phyloP scores from a whole-genome alignment of 2,888 invertebrate species.

The Caenorhabditis sulstoni region DNA sequence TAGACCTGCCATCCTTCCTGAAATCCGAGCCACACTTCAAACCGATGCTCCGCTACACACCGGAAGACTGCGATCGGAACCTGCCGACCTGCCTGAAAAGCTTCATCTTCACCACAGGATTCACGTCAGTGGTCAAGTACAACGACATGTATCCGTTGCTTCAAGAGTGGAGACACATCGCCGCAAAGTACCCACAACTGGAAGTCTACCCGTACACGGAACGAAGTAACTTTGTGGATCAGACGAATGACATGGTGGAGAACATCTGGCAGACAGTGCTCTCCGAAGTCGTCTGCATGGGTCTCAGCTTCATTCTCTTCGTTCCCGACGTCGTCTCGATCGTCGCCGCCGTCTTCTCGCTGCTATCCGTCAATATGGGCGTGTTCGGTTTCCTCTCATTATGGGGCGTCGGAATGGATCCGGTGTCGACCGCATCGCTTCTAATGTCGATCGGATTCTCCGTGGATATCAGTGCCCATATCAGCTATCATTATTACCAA shows the following conservation, averaged over 20 bases:
- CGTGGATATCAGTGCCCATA: slow-evolving; percentile 74
- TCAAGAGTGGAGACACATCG: slow-evolving; percentile 68
- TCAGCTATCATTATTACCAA: slow-evolving; percentile 74
- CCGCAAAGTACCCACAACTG: slow-evolving; percentile 54
- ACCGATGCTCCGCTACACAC: slow-evolving; percentile 57
- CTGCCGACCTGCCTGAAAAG: slow-evolving; percentile 63
- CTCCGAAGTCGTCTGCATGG: slow-evolving; percentile 73
- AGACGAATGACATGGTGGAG: slow-evolving; percentile 65
- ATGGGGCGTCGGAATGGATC: slow-evolving; percentile 73
- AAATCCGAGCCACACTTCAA: slow-evolving; percentile 50
- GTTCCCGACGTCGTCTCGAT: slow-evolving; percentile 71
- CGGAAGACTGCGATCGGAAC: slow-evolving; percentile 61
- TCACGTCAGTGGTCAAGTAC: slow-evolving; percentile 68
- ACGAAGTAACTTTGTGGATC: slow-evolving; percentile 71
- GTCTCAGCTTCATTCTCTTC: slow-evolving; percentile 67
- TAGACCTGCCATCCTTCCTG: slow-evolving; percentile 59
- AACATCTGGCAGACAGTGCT: slow-evolving; percentile 72
- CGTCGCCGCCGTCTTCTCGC: slow-evolving; percentile 66
- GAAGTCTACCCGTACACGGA: slow-evolving; percentile 69
- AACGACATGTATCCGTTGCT: slow-evolving; percentile 72
- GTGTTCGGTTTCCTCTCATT: slow-evolving; percentile 72
- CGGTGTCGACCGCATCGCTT: slow-evolving; percentile 69
- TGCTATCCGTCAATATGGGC: slow-evolving; percentile 72
- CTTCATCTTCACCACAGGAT: slow-evolving; percentile 74
- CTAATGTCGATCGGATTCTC: slow-evolving; percentile 75